These are phyloP conservation scores for Cephus spinipes DNA, from an alignment of 2,888 invertebrate genomes.

Conservation along the genomic window DNA sequence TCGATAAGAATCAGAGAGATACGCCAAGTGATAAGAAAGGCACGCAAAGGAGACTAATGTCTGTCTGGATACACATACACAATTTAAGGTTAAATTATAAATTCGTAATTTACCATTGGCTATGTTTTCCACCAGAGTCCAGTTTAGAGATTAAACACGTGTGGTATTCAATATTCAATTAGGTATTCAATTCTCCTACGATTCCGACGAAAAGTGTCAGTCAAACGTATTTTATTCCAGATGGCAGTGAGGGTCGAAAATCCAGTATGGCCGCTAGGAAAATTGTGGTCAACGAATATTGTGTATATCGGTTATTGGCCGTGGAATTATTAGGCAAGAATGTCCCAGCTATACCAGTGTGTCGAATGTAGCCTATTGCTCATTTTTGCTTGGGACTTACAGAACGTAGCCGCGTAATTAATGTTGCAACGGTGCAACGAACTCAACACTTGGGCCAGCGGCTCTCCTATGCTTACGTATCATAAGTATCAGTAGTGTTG, in stretches of 20 bases:
- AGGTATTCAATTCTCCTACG: too few relatives aligned
- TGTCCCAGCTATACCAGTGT: constrained; percentile 35
- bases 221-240: not conserved
- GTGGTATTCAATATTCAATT: too few relatives aligned
- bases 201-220: not conserved
- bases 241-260: not conserved
- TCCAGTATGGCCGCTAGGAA: not conserved
- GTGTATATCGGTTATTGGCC: constrained; percentile 7
- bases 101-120: not conserved
- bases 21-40: constrained; percentile 1
- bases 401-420: constrained; percentile 50
- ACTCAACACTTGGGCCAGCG: constrained; percentile 36
- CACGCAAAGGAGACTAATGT: not conserved
- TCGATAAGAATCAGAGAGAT: constrained; percentile 13
- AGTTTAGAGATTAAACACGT: too few relatives aligned
- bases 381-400: constrained; percentile 53
- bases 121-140: too few relatives aligned
- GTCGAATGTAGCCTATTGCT: constrained; percentile 52
- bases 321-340: constrained; percentile 38
- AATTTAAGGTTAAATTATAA: not conserved
- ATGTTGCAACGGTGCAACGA: constrained; percentile 60
- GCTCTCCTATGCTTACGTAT: constrained; percentile 4
- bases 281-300: not conserved
- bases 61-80: not conserved
- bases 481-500: not conserved